Base-by-base conservation (phyloP, 2,113 vertebrate genomes). In the Hucho hucho region DNA sequence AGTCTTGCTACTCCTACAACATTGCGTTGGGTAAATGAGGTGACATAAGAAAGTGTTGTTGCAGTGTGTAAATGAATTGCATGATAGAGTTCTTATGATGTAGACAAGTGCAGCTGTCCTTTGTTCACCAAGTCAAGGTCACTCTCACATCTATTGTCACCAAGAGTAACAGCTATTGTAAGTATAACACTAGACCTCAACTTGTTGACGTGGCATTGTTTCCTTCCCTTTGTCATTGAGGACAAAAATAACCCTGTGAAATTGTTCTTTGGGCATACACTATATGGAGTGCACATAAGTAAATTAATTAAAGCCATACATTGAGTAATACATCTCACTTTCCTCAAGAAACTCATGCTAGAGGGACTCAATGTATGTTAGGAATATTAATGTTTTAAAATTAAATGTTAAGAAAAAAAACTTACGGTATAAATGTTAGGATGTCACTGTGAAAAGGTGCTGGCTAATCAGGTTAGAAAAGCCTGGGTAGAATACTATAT, bases 211-310 rank as follows among this genome's bases (percentile, higher is more conserved):
- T 53, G 69, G 25, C 59, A 84, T 89, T 88, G 77, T 80, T 83
- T 86, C 84, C 79, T 86, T 86, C 70, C 22, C 85, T 76, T 78
- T 85, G 82, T 86, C 82, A 82, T 86, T 90, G 83, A 83, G 80
- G 75, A 84, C 80, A 90, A 89, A 89, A 87, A 90, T 90, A 90
- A 89, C 86, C 67, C 85, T 88, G 88, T 86, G 81, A 90, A 89
- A 90, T 91, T 88, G 85, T 43, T 43, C 84, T 82, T 61, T 86
- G 80, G 77, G 7, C 49, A 5, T 61, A 24, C 58, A 61, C 7
- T n/a, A 61, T 61, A 7, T 61, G 58, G 16, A 64, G 25, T 64
- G 25, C 25, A 24, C 63, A 64, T 64, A 14, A 64, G 4, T 28
- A 16, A 11, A 25, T 28, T 11, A 22, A 14, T 65, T 26, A 22